Conservation (phyloP, 2,888 invertebrate species). For the Lithodes maja region DNA sequence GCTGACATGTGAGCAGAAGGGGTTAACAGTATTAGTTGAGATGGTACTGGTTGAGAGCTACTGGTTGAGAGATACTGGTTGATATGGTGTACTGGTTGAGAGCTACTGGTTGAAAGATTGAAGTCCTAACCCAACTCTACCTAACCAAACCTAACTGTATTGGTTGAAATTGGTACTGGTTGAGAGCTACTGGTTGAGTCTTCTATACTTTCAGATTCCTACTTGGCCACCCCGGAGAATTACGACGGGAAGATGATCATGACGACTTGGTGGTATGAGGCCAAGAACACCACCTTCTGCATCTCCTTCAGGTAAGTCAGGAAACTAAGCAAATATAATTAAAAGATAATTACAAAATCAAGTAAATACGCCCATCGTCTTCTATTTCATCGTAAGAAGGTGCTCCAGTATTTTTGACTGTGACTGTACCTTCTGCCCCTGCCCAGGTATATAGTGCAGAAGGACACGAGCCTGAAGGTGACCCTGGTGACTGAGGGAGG, state of each 20-base stretch:
- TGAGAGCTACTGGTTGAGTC: too few species aligned
- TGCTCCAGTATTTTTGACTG: not conserved
- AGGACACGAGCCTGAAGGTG: conserved; percentile 21
- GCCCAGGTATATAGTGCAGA: conserved; percentile 16
- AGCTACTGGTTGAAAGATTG: too few species aligned
- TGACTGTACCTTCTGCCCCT: not conserved
- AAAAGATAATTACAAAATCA: not conserved
- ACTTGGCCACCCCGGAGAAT: not conserved
- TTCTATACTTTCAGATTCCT: not conserved
- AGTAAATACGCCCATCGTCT: not conserved
- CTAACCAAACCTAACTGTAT: too few species aligned
- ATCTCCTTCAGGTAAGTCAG: conserved; percentile 19
- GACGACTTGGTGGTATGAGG: conserved; percentile 8
- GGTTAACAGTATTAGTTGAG: too few species aligned
- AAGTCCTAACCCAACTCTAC: too few species aligned
- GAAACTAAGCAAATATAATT: not conserved
- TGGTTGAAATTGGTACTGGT: too few species aligned
- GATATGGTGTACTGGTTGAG: too few species aligned
- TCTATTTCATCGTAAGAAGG: not conserved
- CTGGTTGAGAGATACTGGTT: too few species aligned
- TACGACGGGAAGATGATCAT: not conserved
- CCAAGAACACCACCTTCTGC: not conserved
- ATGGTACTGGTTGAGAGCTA: too few species aligned
- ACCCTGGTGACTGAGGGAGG: not conserved
- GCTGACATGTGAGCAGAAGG: too few species aligned